These are phyloP conservation scores for Psittacus erithacus DNA, from an alignment of 2,113 vertebrate species.

Conservation along the genomic window DNA sequence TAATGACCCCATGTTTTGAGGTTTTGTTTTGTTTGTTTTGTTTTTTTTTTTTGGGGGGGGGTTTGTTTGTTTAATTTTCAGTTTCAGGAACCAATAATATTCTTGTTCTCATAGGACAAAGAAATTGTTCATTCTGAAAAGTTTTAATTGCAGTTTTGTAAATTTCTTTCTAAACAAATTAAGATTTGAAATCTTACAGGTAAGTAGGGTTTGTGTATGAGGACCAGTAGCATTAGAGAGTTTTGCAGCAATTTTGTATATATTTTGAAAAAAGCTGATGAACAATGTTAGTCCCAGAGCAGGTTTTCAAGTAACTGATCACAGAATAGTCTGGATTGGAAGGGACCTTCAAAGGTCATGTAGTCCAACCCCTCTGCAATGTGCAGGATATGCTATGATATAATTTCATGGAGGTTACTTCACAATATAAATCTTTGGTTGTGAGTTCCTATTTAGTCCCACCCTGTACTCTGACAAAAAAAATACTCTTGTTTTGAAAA, in stretches of 20 bases:
- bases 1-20: rapidly evolving
- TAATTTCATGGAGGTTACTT: background rate
- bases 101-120: background rate
- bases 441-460: background rate
- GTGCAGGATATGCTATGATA: background rate
- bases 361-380: background rate
- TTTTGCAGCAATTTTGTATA: background rate
- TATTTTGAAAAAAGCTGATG: background rate
- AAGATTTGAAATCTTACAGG: background rate
- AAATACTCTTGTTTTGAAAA: background rate
- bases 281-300: background rate
- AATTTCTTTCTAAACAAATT: background rate
- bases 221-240: background rate
- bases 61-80: background rate
- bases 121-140: background rate
- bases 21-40: background rate
- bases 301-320: background rate
- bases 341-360: background rate
- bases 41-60: background rate
- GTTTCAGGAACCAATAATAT: background rate
- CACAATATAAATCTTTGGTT: background rate
- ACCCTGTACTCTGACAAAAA: background rate
- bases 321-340: background rate
- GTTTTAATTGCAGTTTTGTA: background rate
- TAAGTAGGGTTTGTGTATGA: background rate